A percentile compares a stretch with the other conserved stretches of the same genome.
Evolutionary conservation across 2,797 vertebrate species (phyloP).

Genomic region (Pseudochirops corinnae): DNA sequence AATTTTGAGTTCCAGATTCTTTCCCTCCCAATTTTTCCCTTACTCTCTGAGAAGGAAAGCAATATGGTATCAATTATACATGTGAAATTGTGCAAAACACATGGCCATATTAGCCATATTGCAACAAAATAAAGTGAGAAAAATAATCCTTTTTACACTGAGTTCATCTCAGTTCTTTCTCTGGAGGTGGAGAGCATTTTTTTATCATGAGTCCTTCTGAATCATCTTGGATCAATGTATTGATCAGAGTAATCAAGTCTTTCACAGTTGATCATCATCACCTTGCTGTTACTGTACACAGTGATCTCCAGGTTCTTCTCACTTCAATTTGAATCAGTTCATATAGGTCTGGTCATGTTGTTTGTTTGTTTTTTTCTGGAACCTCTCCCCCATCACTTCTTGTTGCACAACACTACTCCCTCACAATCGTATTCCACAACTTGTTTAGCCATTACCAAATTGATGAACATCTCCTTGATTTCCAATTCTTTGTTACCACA

Average conservation of each 20-base stretch:
- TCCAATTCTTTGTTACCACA: not conserved
- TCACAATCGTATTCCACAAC: not conserved
- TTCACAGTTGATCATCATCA: not conserved
- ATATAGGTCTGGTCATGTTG: not conserved
- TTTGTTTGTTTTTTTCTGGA: not conserved
- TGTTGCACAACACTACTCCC: not conserved
- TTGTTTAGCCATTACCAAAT: not conserved
- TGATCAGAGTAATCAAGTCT: not conserved
- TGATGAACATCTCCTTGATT: not conserved
- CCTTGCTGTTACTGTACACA: not conserved
- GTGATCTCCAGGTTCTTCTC: not conserved
- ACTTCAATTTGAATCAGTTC: not conserved
- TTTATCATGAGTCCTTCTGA: not conserved
- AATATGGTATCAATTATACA: not conserved
- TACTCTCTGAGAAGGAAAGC: not conserved
- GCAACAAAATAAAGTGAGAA: not conserved
- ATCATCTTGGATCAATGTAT: not conserved
- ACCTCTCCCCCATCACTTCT: not conserved
- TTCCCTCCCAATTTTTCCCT: not conserved
- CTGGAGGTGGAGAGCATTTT: not conserved
- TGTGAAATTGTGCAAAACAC: not conserved
- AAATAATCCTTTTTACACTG: not conserved
- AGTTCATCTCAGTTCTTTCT: not conserved
- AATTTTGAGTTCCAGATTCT: not conserved
- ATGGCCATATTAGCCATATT: not conserved